Base-by-base conservation (phyloP, 2,888 invertebrate genomes). In the Alviniconcha strummeri region DNA sequence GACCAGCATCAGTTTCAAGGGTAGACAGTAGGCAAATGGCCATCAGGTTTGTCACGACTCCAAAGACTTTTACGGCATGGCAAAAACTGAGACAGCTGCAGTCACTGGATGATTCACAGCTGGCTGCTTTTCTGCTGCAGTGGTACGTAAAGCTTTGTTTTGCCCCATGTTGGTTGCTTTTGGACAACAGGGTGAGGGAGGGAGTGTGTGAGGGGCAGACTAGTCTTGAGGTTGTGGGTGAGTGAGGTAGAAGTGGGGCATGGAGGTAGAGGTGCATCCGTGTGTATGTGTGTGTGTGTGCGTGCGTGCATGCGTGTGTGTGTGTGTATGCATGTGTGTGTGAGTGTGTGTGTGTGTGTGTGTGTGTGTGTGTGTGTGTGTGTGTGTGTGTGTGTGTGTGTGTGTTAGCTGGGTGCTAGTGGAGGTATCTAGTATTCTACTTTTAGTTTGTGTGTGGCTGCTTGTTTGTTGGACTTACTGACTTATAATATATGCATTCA, bases 301-400 rank as follows among this genome's bases (percentile, higher is more conserved):
- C 60, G 17, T 79, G 60, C 8, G 79, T 79, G 55, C 4, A 5
- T 17, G 64, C 36, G 64, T 13, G 52, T 64, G 60, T 19, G 60
- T 57, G 60, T 13, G 13, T 79, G 79, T 64, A 19, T 64, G 57
- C 6, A 19, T 60, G 64, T 13, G 60, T 60, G 60, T 17, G 13
- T 57, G 36, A 1, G 9, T 11, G 13, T 8, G 8, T 8, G 8
- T 13, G 13, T 13, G 13, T 60, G 9, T 11, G 13, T 8, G 13
- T 11, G 60, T 8, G 13, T 13, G 60, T 60, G 56, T 8, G 15
- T 54, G 36, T 11, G 55, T 79, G 57, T 36, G 36, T 60, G 56
- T 64, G 60, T 60, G 79, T 64, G 55, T 79, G 79, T 64, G 79
- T 79, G 79, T 64, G 55, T 5, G 60, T 6, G 60, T 79, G 79